phyloP scores from a whole-genome alignment of 2,113 vertebrate species.

The Oreochromis niloticus region DNA sequence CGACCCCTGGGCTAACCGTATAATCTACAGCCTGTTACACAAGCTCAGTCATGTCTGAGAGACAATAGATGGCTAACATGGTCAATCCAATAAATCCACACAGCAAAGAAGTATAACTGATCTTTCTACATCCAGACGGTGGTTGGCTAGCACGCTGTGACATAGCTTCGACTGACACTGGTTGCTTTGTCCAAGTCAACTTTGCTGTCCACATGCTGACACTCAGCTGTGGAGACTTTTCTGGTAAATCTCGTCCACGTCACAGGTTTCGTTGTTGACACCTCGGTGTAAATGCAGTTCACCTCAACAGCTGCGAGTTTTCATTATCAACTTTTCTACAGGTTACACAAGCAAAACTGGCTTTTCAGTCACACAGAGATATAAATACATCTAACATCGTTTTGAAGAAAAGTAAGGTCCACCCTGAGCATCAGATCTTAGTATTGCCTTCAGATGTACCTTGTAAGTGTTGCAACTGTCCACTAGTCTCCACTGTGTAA shows the following conservation, averaged over 20 bases:
- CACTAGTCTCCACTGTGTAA: background rate
- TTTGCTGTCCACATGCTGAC: background rate
- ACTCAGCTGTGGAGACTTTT: background rate
- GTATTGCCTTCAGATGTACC: background rate
- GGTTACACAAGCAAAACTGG: background rate
- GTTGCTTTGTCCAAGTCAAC: background rate
- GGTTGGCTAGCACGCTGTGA: background rate
- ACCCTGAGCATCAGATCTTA: background rate
- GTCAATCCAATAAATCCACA: background rate
- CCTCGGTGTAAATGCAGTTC: rapidly evolving
- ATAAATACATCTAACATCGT: background rate
- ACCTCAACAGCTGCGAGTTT: background rate
- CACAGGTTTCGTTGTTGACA: background rate
- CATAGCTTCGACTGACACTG: background rate
- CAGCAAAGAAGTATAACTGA: background rate
- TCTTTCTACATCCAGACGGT: background rate
- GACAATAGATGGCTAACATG: background rate
- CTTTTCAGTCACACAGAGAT: background rate
- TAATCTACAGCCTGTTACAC: background rate
- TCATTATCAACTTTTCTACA: background rate
- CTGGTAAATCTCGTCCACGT: background rate
- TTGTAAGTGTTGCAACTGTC: background rate
- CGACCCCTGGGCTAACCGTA: background rate
- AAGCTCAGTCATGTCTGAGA: background rate
- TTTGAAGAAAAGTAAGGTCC: background rate